phyloP scores from a whole-genome alignment of 1,140 invertebrate genomes.

The Procambarus virginalis region DNA sequence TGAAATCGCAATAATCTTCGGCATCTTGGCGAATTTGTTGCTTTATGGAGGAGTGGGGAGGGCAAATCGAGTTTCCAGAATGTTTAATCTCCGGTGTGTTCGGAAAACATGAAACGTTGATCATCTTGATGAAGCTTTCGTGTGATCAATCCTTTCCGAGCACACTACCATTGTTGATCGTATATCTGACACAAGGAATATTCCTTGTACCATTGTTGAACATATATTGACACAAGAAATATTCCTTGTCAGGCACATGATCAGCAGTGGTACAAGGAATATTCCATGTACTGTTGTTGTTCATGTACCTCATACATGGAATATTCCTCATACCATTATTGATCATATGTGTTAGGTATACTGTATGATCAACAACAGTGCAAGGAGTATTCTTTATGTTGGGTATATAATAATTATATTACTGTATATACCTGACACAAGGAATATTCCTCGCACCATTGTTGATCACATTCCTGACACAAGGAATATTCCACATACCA shows the following conservation, averaged over 20 bases:
- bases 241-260: no score
- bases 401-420: no score
- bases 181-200: not conserved
- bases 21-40: not conserved
- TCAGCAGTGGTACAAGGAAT: no score
- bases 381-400: no score
- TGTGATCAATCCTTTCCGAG: not conserved
- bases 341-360: no score
- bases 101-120: not conserved
- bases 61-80: not conserved
- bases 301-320: no score
- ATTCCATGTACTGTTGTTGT: no score
- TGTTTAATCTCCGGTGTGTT: not conserved
- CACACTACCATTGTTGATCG: constrained; percentile 3
- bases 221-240: no score
- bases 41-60: constrained; percentile 1
- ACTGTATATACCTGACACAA: no score
- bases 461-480: not conserved
- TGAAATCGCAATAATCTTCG: constrained; percentile 2
- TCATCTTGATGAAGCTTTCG: not conserved
- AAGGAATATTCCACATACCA: not conserved
- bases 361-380: no score
- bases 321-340: no score
- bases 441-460: not conserved
- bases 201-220: not conserved